Percentiles rank a stretch among this genome's conserved stretches.
Evolutionary conservation across 2,797 vertebrate species (phyloP).

Genomic region (Myotis findleyi): DNA sequence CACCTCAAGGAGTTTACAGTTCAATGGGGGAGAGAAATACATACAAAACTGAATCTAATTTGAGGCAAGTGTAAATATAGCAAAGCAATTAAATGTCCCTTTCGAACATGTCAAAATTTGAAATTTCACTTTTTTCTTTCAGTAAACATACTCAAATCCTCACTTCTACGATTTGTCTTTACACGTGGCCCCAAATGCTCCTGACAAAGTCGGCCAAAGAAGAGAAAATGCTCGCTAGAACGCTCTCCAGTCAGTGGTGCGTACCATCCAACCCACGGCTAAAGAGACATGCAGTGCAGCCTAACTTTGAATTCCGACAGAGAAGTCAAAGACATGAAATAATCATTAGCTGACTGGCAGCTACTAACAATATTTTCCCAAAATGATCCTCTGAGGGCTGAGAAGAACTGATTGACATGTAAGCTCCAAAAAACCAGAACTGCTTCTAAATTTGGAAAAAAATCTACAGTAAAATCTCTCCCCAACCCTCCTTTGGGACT

Average conservation of each 20-base stretch:
- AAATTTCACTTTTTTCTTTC: constrained; percentile 9
- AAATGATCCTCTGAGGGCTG: not conserved
- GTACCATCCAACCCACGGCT: not conserved
- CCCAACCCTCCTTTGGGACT: not conserved
- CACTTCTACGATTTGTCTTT: constrained; percentile 6
- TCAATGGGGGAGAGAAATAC: not conserved
- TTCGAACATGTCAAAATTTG: not conserved
- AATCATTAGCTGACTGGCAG: not conserved
- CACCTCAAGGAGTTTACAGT: not conserved
- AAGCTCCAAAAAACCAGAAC: not conserved
- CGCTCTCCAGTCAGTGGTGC: not conserved
- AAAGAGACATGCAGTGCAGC: not conserved
- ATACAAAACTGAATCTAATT: not conserved
- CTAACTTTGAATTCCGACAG: not conserved
- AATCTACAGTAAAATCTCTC: not conserved
- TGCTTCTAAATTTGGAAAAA: not conserved
- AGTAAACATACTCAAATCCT: not conserved
- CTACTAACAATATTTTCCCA: not conserved
- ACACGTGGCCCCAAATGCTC: not conserved
- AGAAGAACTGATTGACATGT: not conserved
- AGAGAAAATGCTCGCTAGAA: not conserved
- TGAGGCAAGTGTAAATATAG: not conserved
- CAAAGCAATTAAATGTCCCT: not conserved
- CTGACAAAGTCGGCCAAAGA: constrained; percentile 15
- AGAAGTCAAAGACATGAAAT: not conserved